Base-by-base conservation (phyloP, 2,113 vertebrate species). In the Rhinoptilus africanus region DNA sequence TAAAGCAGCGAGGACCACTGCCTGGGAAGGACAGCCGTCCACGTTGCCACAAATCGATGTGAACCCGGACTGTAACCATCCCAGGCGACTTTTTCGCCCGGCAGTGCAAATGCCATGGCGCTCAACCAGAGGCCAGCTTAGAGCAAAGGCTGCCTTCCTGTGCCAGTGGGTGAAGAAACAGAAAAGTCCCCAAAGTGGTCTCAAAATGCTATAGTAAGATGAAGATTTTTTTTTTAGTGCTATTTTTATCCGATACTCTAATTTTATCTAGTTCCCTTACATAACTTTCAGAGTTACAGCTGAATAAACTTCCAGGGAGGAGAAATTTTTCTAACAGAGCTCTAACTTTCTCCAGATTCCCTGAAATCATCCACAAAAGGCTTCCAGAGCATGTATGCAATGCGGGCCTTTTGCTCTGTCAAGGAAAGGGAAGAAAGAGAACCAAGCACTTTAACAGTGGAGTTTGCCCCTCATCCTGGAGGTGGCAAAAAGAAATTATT, bases 191-290 rank as follows among this genome's bases (percentile, higher is more conserved):
- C 26, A 35, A 67, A 77, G 32, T 43, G 74, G 69, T 75, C 54
- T 74, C 88, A 79, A 67, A 96, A 71, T 45, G 34, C 47, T 53
- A 10, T 7, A 63, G 16, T 26, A 66, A 72, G 20, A 41, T 10
- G 37, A 41, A 81, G 22, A 41, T 73, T 94, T 72, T 82, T 84
- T 54, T 94, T 90, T 64, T 53, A 57, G 41, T 37, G 56, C 62
- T 95, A 89, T 95, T 95, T 97, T 95, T 82, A 72, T 67, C 62
- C 41, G 27, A n/a, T 75, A 35, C 51, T 89, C 95, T 95, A 91
- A 82, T 96, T 96, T 95, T 89, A 63, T 91, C 45, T 82, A 37
- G 62, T 77, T 96, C 68, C 12, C 54, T 95, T 95, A 93, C n/a
- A 57, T 91, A 91, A 94, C 84, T 77, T 83, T 41, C 77, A 71